Evolutionary conservation across 2,888 invertebrate genomes (phyloP), one percentile per base, ranked within the genome.

Genomic region (Pseudoips prasinana): DNA sequence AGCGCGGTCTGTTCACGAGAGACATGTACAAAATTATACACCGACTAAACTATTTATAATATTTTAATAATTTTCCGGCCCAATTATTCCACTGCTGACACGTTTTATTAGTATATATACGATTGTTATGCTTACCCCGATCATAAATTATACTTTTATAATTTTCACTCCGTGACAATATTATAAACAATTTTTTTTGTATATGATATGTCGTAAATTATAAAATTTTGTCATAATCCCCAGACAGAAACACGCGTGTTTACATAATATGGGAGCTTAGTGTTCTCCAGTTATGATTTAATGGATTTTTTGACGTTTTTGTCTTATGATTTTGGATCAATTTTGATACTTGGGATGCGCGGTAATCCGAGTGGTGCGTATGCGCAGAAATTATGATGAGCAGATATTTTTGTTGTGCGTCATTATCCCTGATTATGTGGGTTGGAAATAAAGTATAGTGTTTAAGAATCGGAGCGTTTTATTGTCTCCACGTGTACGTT

Each of bases 21-120:
- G 77, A 79, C 80, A 76, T 62, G 41, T 69, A 79, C 82, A 80
- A 84, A 84, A 85, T 82, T 74, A 84, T 76, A 70, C 67, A 66
- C 68, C 73, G 74, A 74, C 72, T 80, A 84, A 85, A 86, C 87
- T 87, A 87, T 86, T 86, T 86, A 84, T 83, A 84, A 75, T 79
- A 87, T 76, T 80, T 84, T 84, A 82, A 87, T 87, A 85, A 85
- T 83, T 86, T 79, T 74, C 72, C 64, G 76, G 72, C 70, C 87
- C 87, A 87, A 87, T 87, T 87, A 88, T 86, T 84, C 67, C 63
- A 49, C 47, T 52, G 77, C 74, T 77, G 87, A 86, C 86, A 86
- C 74, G 65, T 85, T 87, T 86, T 86, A 86, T 86, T 77, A 59
- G 66, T 74, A 73, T 79, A 14, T 14, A 14, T 14, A 14, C 14